Base-by-base conservation (phyloP, 2,888 invertebrate species). In the Synanthedon tipuliformis region DNA sequence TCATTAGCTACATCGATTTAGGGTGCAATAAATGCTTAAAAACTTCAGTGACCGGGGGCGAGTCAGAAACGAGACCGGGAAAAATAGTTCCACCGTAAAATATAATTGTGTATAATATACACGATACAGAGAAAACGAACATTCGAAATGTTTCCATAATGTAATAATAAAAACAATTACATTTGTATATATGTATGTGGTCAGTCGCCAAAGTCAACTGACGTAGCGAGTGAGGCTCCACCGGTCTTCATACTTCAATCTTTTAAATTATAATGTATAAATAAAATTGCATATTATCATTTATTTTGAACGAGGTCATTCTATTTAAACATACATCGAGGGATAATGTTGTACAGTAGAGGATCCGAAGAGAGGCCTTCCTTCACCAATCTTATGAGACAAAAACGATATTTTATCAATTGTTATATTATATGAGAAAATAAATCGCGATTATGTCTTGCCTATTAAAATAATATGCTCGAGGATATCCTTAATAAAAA, bases 11-110 rank as follows among this genome's bases (percentile, higher is more conserved):
- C 78, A 78, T 75, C 73, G 74, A 82, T 69, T 75, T 70, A 77
- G 70, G 71, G 85, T 84, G 84, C 85, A 63, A 34, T 85, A 85
- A 86, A 86, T 86, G 86, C 86, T 81, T 81, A 71, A 75, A 23
- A 82, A 81, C 69, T 75, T 73, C 74, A 73, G 74, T 76, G 76
- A 76, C 68, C 71, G 71, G 67, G 23, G 70, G 75, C 71, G 75
- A 76, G 62, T 65, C 71, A 71, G 80, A 69, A 68, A 76, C 66
- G 70, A 73, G 70, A 77, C 73, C 69, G 63, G 75, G 73, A 78
- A 78, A 23, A 23, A 77, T 78, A 79, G 78, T 74, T 71, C 75
- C 51, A 71, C 75, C 68, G 70, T 74, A 78, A 81, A 75, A 72
- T 76, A 73, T 70, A 71, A 78, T 77, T 34, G 34, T 34, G 10